A percentile compares a stretch with the other conserved stretches of the same genome.
Conservation (phyloP, 2,888 invertebrate species). For the Sycophila texana region DNA sequence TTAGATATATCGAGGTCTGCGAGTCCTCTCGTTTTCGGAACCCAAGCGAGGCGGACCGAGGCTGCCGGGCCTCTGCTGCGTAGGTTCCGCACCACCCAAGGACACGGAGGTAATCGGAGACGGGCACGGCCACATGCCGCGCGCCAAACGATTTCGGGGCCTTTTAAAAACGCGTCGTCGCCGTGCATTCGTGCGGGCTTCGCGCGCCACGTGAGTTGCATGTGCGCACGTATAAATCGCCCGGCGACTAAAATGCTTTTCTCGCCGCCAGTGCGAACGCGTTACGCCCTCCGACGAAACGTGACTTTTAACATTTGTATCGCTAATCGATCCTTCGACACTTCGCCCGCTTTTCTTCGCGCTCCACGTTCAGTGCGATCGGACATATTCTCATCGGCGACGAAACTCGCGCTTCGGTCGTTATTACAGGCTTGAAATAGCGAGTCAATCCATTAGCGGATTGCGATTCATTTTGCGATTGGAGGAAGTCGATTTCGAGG, state of each 20-base stretch:
- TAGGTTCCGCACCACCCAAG: constrained; percentile 63
- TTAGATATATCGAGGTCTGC: constrained; percentile 10
- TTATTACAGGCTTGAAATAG: background rate
- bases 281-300: background rate
- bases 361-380: background rate
- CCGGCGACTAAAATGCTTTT: too few species aligned
- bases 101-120: constrained; percentile 73
- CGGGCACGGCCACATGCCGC: constrained; percentile 66
- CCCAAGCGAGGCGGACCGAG: constrained; percentile 47
- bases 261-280: background rate
- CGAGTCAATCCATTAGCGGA: background rate
- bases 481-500: constrained; percentile 17
- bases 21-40: constrained; percentile 25
- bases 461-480: background rate
- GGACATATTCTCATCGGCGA: background rate
- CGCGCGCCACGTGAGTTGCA: constrained; percentile 31
- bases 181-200: constrained; percentile 59
- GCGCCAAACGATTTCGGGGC: constrained; percentile 69
- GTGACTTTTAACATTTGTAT: constrained; percentile 22
- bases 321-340: constrained; percentile 30
- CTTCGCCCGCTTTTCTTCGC: background rate
- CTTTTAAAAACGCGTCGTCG: constrained; percentile 69
- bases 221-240: background rate
- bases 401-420: background rate
- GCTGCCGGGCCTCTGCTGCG: constrained; percentile 43